Evolutionary conservation across 2,888 invertebrate genomes (phyloP).

Genomic region (Deladenus siricidicola): DNA sequence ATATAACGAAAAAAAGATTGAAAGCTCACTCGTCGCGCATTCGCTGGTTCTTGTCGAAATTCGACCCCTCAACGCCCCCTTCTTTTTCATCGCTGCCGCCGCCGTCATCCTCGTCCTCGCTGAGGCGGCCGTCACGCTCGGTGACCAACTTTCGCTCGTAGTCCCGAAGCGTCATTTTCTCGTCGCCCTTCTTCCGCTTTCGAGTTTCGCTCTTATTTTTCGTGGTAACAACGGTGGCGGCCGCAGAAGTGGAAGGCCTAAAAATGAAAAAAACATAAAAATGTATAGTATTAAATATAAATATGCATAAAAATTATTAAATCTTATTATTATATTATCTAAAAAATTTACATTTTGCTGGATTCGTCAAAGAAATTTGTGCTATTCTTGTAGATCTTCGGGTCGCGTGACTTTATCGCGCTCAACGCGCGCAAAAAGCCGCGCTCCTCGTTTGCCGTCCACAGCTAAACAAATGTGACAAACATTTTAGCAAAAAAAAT

Average conservation of each 20-base stretch:
- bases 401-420: slow-evolving; percentile 77
- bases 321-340: neutral
- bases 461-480: slow-evolving; percentile 55
- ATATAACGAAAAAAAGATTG: no score
- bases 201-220: no score
- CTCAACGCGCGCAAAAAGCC: slow-evolving; percentile 79
- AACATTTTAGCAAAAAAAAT: neutral
- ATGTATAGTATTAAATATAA: neutral
- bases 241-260: neutral
- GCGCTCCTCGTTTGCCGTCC: slow-evolving; percentile 68
- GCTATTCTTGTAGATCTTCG: slow-evolving; percentile 74
- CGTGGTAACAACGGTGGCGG: no score
- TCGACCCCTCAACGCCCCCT: slow-evolving; percentile 13
- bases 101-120: slow-evolving; percentile 53
- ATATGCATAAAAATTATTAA: neutral
- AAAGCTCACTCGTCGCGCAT: slow-evolving; percentile 64
- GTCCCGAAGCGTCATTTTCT: slow-evolving; percentile 66
- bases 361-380: slow-evolving; percentile 61
- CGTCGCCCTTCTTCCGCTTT: slow-evolving; percentile 56
- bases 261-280: neutral
- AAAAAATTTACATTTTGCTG: neutral
- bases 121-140: slow-evolving; percentile 63
- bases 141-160: slow-evolving; percentile 70
- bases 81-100: slow-evolving; percentile 57
- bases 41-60: slow-evolving; percentile 57